Conservation (phyloP, 1,140 invertebrate species). For the Popillia japonica region DNA sequence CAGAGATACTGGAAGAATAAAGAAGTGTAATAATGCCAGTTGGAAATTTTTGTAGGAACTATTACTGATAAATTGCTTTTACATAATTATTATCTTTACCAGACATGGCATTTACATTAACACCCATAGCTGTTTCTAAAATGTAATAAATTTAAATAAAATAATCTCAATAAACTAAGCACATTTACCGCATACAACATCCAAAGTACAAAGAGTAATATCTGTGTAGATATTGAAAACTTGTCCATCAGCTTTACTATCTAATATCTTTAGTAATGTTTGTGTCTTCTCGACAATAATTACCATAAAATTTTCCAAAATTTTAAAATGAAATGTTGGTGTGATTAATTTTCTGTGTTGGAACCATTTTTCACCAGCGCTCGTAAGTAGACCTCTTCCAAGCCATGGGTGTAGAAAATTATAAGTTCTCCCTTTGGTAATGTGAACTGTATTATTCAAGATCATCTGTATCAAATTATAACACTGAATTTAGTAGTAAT, state of each 20-base stretch:
- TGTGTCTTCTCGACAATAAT: constrained; percentile 82
- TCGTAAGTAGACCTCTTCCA: constrained; percentile 62
- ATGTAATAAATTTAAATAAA: too few species aligned
- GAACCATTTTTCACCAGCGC: constrained; percentile 56
- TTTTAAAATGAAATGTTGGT: too few species aligned
- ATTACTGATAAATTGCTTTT: constrained; percentile 28
- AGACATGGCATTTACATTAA: too few species aligned
- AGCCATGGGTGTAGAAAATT: constrained; percentile 66
- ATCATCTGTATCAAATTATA: constrained; percentile 55
- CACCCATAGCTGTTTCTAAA: constrained; percentile 39
- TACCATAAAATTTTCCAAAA: constrained; percentile 84
- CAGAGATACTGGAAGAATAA: not conserved
- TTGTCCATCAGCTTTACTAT: constrained; percentile 66
- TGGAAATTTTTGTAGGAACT: not conserved
- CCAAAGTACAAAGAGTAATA: constrained; percentile 78
- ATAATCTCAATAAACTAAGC: too few species aligned
- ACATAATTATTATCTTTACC: constrained; percentile 24
- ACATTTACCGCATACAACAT: constrained; percentile 76
- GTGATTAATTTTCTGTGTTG: too few species aligned
- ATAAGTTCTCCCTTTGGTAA: constrained; percentile 68
- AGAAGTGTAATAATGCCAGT: not conserved
- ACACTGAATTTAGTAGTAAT: not conserved
- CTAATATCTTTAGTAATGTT: constrained; percentile 72
- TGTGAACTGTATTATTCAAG: constrained; percentile 65
- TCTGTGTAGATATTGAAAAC: constrained; percentile 78